Percentiles rank a stretch among this genome's conserved stretches.
Evolutionary conservation across 2,888 invertebrate species (phyloP).

Genomic region (Mythimna pallens): DNA sequence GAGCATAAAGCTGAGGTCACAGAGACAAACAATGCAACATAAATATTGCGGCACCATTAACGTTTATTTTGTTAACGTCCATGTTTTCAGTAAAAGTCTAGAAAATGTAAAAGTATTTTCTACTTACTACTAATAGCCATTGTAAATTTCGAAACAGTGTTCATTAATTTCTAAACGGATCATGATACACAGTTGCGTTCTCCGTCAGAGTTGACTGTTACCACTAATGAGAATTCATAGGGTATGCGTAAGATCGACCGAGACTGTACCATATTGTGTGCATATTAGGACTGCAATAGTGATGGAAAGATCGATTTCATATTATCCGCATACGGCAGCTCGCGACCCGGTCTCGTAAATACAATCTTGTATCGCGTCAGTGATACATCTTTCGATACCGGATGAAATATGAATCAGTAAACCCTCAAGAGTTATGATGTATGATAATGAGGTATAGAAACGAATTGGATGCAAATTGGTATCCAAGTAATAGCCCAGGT

Average conservation of each 20-base stretch:
- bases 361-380: constrained; percentile 80
- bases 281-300: constrained; percentile 74
- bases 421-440: constrained; percentile 82
- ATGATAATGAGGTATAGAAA: constrained; percentile 77
- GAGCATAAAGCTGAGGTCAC: constrained; percentile 5
- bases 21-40: constrained; percentile 35
- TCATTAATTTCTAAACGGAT: constrained; percentile 55
- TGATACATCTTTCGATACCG: constrained; percentile 85
- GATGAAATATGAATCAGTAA: constrained; percentile 85
- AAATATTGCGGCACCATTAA: constrained; percentile 20
- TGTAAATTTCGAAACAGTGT: constrained; percentile 43
- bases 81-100: constrained; percentile 24
- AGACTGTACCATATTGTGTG: constrained; percentile 72
- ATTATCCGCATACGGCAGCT: constrained; percentile 77
- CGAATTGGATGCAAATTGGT: constrained; percentile 71
- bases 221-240: constrained; percentile 59
- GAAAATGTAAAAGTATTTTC: constrained; percentile 30
- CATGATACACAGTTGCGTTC: constrained; percentile 42
- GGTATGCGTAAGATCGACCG: constrained; percentile 62
- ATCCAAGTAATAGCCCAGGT: constrained; percentile 74
- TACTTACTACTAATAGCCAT: constrained; percentile 17
- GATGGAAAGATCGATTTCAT: constrained; percentile 75
- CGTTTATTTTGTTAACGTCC: constrained; percentile 16
- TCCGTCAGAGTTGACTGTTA: constrained; percentile 37
- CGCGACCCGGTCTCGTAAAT: constrained; percentile 82